A percentile compares a stretch with the other conserved stretches of the same genome.
Evolutionary conservation across 2,888 invertebrate species (phyloP).

Genomic region (Gandaritis pyraliata): DNA sequence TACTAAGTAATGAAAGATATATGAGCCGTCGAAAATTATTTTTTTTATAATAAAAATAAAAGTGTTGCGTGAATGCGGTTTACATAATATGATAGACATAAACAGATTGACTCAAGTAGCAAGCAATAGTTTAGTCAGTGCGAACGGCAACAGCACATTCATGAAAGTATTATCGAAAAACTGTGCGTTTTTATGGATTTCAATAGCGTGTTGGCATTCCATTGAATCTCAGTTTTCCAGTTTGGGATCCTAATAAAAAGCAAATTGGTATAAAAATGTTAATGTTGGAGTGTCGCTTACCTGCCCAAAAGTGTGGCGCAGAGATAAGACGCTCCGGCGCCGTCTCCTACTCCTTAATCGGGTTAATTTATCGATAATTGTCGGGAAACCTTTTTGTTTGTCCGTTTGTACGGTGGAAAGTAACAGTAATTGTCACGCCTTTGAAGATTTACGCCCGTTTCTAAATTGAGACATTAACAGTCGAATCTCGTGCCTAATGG

Average conservation of each 20-base stretch:
- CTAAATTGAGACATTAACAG: slow-evolving; percentile 85
- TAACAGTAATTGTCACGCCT: slow-evolving; percentile 85
- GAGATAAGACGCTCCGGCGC: slow-evolving; percentile 80
- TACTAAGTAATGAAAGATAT: slow-evolving; percentile 13
- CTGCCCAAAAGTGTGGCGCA: slow-evolving; percentile 82
- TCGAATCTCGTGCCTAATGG: slow-evolving; percentile 83
- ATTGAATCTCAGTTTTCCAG: slow-evolving; percentile 38
- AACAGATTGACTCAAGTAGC: background rate
- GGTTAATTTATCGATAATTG: slow-evolving; percentile 85
- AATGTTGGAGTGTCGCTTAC: slow-evolving; percentile 73
- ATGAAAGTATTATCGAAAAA: slow-evolving; percentile 7
- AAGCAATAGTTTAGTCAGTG: background rate
- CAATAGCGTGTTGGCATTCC: slow-evolving; percentile 18
- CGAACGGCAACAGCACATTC: background rate
- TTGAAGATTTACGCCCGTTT: slow-evolving; percentile 84
- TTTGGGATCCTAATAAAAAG: slow-evolving; percentile 71
- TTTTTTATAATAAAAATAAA: too few relatives aligned
- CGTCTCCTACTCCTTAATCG: slow-evolving; percentile 82
- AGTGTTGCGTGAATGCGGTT: too few relatives aligned
- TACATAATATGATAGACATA: background rate
- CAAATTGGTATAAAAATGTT: slow-evolving; percentile 77
- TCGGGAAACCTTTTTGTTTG: slow-evolving; percentile 84
- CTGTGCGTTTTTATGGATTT: slow-evolving; percentile 15
- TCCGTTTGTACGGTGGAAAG: slow-evolving; percentile 74
- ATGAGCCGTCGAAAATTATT: too few relatives aligned